Evolutionary conservation across 2,113 vertebrate genomes (phyloP), one percentile per base, ranked within the genome.

Genomic region (Recurvirostra avosetta): DNA sequence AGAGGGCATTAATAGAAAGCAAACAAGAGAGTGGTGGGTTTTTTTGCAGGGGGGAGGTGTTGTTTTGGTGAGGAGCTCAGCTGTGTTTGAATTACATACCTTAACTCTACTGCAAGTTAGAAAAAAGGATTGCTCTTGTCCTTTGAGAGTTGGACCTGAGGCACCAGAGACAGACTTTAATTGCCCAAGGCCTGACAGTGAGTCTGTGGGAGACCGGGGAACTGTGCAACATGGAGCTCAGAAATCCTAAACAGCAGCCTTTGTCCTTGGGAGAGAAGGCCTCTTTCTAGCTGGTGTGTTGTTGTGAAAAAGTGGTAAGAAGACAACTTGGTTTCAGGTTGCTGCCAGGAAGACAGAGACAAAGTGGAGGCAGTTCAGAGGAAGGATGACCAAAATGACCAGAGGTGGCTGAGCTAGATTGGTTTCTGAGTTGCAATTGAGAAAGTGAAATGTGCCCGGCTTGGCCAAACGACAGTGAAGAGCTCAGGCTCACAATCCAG

Each of bases 381-480:
- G 53, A 83, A 94, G 70, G 74, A 63, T 84, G 68, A 91, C 63
- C 79, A 92, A 96, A 97, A 82, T 92, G 43, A 94, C 41, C 43
- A 88, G 73, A 88, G 52, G 36, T 77, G 56, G 50, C 41, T 87
- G 80, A 95, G 66, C 73, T 90, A 61, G 87, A 36, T 75, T 81
- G 62, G 65, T 92, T 96, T 91, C 87, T 75, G 73, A 75, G 36
- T 77, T 95, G 87, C 84, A 94, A 4, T 20, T 80, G 36, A 95
- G 77, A 92, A 82, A 78, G 49, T 53, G 55, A 87, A 93, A 91
- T 53, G 53, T 90, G 53, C 43, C 58, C 7, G 6, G 76, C 58
- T 87, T 96, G 77, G 73, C 43, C 65, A 94, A 89, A 71, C 59
- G 61, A 88, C 76, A 88, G n/a, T 25, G 76, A 91, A 76, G 80